A percentile compares a stretch with the other conserved stretches of the same genome.
Evolutionary conservation across 1,140 invertebrate genomes (phyloP).

Genomic region (Octopus bimaculoides): DNA sequence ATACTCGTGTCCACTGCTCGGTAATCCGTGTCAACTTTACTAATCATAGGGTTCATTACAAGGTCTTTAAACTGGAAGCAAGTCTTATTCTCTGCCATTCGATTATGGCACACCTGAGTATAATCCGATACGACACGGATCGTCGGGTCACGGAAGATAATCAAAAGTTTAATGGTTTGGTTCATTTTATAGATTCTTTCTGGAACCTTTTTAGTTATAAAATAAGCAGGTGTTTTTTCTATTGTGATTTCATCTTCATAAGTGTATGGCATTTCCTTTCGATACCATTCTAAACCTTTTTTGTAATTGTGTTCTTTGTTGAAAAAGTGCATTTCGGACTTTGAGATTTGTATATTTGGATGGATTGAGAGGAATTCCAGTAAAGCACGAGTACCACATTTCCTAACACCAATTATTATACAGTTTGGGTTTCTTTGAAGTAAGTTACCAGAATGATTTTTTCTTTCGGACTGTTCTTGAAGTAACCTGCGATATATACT

Average conservation of each 20-base stretch:
- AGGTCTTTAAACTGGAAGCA: constrained; percentile 45
- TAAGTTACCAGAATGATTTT: not conserved
- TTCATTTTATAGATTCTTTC: constrained; percentile 83
- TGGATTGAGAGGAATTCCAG: constrained; percentile 57
- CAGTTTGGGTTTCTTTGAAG: constrained; percentile 40
- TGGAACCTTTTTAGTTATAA: constrained; percentile 70
- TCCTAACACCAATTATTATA: constrained; percentile 58
- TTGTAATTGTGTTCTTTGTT: constrained; percentile 55
- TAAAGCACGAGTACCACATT: constrained; percentile 59
- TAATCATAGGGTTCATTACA: constrained; percentile 43
- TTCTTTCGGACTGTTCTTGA: not conserved
- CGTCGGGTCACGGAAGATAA: constrained; percentile 87
- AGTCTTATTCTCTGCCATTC: constrained; percentile 43
- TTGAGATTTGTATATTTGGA: constrained; percentile 49
- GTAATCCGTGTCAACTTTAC: constrained; percentile 43
- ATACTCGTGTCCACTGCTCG: constrained; percentile 51
- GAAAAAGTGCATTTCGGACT: constrained; percentile 60
- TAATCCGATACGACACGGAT: constrained; percentile 91
- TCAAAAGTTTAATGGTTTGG: constrained; percentile 78
- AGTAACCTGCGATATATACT: not conserved
- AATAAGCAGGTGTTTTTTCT: constrained; percentile 63
- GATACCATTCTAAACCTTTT: constrained; percentile 59
- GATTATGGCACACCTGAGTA: constrained; percentile 65
- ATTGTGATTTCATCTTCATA: constrained; percentile 56
- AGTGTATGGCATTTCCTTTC: constrained; percentile 51